Evolutionary conservation across 2,113 vertebrate genomes (phyloP), one percentile per base, ranked within the genome.

Genomic region (Cacatua alba): DNA sequence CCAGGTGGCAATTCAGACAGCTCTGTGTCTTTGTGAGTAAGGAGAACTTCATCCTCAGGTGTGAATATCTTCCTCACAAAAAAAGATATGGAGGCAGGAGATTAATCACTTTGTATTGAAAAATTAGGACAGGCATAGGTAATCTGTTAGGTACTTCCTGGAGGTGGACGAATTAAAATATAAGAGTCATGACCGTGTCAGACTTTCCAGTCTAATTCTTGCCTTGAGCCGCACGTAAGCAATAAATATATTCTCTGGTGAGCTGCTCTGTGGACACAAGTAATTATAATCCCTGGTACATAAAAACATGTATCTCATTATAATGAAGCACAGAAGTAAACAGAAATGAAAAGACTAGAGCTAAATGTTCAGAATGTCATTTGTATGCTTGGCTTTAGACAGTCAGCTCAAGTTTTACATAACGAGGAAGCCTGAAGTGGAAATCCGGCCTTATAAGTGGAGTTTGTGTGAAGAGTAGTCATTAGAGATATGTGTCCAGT

Each of bases 131-230:
- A 55, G 46, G 21, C 18, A 7, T 41, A 72, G 39, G 39, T 95
- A 69, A 69, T 86, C 41, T 85, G 69, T 84, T 92, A 65, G 65
- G 59, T 79, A 31, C 60, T 51, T 76, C 77, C 67, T 68, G 49
- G 43, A 88, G 46, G 35, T 65, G 52, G 78, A 71, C 25, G 81
- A 90, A 90, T 78, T 62, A 81, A 90, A 95, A 86, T 65, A 74
- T 87, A 69, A 67, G 74, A 90, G 44, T 81, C 71, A 53, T 75
- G 55, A 83, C 62, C 1, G 0, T 75, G 64, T 82, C 91, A 91
- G 62, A 69, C 35, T 94, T 84, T n/a, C 33, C 78, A 83, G 43
- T 85, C 33, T 80, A 95, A 86, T 92, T 96, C 60, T 94, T 88
- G 53, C 84, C 69, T 90, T 90, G 35, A 90, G 71, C 76, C 17